Evolutionary conservation across 2,113 vertebrate species (phyloP).

Genomic region (Tragulus kanchil): DNA sequence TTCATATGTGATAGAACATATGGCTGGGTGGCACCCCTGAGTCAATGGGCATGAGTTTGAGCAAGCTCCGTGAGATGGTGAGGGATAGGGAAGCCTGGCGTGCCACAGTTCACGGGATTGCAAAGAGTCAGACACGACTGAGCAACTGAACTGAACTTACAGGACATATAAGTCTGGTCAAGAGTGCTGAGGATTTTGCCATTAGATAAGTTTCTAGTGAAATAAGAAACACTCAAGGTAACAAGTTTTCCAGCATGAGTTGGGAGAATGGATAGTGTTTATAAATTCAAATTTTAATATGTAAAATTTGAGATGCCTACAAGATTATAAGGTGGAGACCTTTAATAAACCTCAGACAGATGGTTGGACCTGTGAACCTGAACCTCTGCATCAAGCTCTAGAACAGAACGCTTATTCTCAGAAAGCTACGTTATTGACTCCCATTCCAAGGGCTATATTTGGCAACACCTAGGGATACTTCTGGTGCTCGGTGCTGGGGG

Average conservation of each 20-base stretch:
- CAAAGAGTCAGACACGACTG: no score
- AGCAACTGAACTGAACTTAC: no score
- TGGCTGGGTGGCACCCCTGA: no score
- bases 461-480: neutral
- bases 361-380: neutral
- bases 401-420: neutral
- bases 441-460: neutral
- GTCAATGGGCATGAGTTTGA: no score
- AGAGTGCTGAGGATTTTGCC: neutral
- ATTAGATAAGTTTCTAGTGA: neutral
- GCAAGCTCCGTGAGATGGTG: no score
- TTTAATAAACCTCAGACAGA: neutral
- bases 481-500: neutral
- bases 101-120: no score
- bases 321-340: neutral
- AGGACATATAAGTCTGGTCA: no score
- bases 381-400: neutral
- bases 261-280: neutral
- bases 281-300: neutral
- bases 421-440: accelerated
- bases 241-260: neutral
- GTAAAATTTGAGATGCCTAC: neutral
- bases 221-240: no score
- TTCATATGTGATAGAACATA: no score
- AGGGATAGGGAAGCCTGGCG: no score